Conservation (phyloP, 2,113 vertebrate genomes). For the Egretta garzetta region DNA sequence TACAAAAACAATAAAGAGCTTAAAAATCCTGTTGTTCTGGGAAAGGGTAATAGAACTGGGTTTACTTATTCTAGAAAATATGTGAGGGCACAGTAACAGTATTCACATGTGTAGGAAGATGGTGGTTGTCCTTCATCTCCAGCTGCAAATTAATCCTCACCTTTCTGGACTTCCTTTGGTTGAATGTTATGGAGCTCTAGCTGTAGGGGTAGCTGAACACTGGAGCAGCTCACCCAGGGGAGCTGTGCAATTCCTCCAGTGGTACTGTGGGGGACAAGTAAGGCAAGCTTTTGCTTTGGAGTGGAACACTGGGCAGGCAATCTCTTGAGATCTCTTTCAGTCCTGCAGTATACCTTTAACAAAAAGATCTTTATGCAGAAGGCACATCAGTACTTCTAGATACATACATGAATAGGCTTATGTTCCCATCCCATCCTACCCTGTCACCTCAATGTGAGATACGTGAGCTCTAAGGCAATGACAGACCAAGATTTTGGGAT, state of each 20-base stretch:
- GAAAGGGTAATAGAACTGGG: neutral
- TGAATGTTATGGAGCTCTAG: neutral
- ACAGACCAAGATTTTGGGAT: neutral
- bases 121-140: neutral
- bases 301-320: fast-evolving
- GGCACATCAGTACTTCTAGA: neutral
- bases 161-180: neutral
- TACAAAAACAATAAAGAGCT: neutral
- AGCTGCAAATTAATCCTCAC: neutral
- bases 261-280: too few species aligned
- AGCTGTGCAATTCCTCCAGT: neutral
- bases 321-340: neutral
- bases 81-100: neutral
- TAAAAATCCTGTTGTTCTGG: neutral
- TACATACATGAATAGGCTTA: fast-evolving
- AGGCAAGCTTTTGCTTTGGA: neutral
- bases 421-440: neutral
- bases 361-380: neutral
- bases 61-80: neutral
- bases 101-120: neutral
- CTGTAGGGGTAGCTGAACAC: neutral
- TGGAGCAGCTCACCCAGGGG: neutral
- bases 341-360: fast-evolving
- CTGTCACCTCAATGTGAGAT: neutral
- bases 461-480: neutral